Percentiles rank a stretch among this genome's conserved stretches.
phyloP scores from a whole-genome alignment of 2,113 vertebrate genomes.

The Hemiprocne comata region DNA sequence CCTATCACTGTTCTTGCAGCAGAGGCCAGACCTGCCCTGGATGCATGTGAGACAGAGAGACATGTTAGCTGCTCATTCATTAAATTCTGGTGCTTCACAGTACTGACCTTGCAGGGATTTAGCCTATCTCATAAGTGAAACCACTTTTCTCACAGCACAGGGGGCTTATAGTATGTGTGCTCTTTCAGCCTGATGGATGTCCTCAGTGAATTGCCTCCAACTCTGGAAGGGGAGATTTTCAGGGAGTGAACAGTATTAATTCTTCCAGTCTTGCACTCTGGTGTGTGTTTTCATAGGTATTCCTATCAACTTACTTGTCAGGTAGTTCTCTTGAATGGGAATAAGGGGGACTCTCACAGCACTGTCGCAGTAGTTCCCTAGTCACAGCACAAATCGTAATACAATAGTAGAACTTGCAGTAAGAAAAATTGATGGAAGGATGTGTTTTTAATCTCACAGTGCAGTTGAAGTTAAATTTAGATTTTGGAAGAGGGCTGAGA shows the following conservation, averaged over 20 bases:
- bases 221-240: neutral
- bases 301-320: neutral
- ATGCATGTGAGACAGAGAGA: neutral
- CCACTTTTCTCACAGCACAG: neutral
- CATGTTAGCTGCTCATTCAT: neutral
- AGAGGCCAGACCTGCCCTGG: slow-evolving; percentile 26
- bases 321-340: neutral
- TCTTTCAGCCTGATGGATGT: neutral
- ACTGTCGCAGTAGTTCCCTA: neutral
- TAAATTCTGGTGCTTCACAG: neutral
- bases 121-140: neutral
- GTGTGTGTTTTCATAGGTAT: neutral
- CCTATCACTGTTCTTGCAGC: neutral
- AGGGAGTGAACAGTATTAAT: neutral
- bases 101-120: neutral
- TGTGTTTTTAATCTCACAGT: neutral
- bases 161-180: neutral
- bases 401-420: neutral
- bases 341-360: neutral
- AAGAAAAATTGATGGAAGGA: neutral
- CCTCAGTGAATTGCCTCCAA: neutral
- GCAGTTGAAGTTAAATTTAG: neutral
- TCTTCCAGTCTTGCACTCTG: neutral
- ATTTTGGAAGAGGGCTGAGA: neutral
- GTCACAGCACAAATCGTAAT: neutral